phyloP scores from a whole-genome alignment of 2,888 invertebrate species.

The Drosophila acutilabella region DNA sequence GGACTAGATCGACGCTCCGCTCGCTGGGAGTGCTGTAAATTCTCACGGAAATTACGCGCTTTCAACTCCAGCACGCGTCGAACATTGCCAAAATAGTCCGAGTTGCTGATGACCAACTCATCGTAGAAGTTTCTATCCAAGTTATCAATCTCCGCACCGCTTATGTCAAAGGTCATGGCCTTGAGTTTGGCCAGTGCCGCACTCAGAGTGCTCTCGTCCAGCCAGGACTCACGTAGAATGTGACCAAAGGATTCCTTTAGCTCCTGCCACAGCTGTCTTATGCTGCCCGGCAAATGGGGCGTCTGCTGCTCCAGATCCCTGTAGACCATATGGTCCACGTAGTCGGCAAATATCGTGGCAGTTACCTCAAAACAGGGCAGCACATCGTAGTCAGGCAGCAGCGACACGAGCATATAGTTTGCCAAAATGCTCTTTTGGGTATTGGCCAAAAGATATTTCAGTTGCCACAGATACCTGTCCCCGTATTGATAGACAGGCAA shows the following conservation, averaged over 20 bases:
- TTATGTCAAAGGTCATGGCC: constrained; percentile 72
- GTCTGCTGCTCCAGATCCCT: constrained; percentile 58
- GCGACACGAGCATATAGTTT: constrained; percentile 80
- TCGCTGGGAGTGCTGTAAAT: constrained; percentile 53
- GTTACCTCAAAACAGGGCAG: constrained; percentile 67
- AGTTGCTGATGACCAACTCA: constrained; percentile 64
- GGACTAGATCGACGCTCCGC: constrained; percentile 45
- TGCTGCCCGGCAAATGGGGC: constrained; percentile 54
- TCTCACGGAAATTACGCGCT: constrained; percentile 58
- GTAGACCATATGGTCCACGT: constrained; percentile 77
- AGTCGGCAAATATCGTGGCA: constrained; percentile 68
- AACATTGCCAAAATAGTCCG: constrained; percentile 76
- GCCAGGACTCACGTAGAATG: constrained; percentile 67
- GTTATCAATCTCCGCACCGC: constrained; percentile 57
- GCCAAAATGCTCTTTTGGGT: constrained; percentile 75
- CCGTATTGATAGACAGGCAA: constrained; percentile 79
- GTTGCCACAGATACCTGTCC: constrained; percentile 71
- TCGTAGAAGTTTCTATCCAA: constrained; percentile 65
- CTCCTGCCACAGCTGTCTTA: constrained; percentile 72
- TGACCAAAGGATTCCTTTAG: constrained; percentile 69
- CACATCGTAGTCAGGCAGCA: constrained; percentile 71
- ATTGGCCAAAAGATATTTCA: constrained; percentile 64
- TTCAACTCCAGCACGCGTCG: constrained; percentile 62
- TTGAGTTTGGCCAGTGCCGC: constrained; percentile 73
- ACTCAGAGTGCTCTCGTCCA: constrained; percentile 60